Evolutionary conservation across 2,113 vertebrate genomes (phyloP), one percentile per base, ranked within the genome.

Genomic region (Poeciliopsis turrubarensis): DNA sequence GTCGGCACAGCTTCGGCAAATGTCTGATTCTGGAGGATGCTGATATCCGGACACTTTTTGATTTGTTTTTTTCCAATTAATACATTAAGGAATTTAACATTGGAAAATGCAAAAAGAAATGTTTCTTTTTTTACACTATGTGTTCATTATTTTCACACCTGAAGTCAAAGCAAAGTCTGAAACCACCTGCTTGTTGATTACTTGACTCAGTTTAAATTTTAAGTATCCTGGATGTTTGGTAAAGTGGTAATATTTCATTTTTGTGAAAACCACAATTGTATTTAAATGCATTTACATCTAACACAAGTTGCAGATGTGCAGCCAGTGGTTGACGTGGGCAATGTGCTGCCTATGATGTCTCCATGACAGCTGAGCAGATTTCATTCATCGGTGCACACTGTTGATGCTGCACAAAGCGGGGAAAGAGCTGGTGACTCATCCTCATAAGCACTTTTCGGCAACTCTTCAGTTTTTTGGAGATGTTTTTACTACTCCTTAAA

Each of bases 1-100:
- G 68, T 60, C 77, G 72, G 82, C 77, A 15, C 22, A 2, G 39
- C 60, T 72, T 39, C 14, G 1, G 30, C 44, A 66, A 44, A 64
- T 0, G 26, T 30, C 51, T 65, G 77, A 80, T 76, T 79, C 41
- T 86, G 65, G 60, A 68, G 32, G 37, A 65, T 73, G 32, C 19
- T 62, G 29, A 77, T 71, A 13, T 32, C 13, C 68, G n/a, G 17
- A 7, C 14, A 47, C 17, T 47, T 47, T 47, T 47, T 27, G 65
- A 13, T 76, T 60, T 74, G 22, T 34, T n/a, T 76, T n/a, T 76
- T 73, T 65, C 19, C 1, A 60, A 13, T n/a, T 22, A 15, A 44
- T 39, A 30, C 25, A 44, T 70, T 63, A 22, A 81, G 22, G 60
- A 34, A 60, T 15, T 1, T 0, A 74, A 44, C 27, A 7, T 17